phyloP scores from a whole-genome alignment of 2,113 vertebrate species.

The Mobula hypostoma region DNA sequence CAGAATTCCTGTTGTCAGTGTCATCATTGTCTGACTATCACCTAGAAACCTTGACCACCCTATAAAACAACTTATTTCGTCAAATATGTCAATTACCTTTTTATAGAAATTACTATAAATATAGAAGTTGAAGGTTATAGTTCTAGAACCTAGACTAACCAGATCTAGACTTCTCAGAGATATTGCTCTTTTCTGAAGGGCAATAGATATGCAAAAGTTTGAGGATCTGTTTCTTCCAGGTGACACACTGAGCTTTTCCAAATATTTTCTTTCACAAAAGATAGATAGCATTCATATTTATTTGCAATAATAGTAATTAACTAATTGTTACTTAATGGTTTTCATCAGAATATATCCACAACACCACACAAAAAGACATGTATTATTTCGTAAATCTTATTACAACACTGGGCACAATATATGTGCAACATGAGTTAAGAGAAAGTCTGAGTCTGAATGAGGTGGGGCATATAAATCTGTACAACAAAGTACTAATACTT shows the following conservation, averaged over 20 bases:
- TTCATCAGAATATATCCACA: background rate
- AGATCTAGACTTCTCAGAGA: no score
- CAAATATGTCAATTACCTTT: background rate
- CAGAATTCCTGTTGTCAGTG: background rate
- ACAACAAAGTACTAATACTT: background rate
- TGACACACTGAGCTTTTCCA: background rate
- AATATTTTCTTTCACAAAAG: background rate
- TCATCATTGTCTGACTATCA: background rate
- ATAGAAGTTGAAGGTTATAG: no score
- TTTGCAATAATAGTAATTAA: background rate
- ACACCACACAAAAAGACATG: background rate
- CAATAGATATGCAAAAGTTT: no score
- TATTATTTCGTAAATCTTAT: background rate
- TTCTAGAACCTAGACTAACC: no score
- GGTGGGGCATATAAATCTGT: background rate
- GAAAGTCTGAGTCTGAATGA: background rate
- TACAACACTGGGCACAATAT: background rate
- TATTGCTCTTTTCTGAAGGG: no score
- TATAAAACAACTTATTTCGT: background rate
- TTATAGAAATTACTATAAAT: background rate
- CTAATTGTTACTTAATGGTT: background rate
- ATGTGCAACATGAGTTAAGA: background rate
- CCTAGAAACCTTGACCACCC: no score
- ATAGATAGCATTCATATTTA: background rate
- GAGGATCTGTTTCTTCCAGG: no score